Evolutionary conservation across 37 sponge, comb jelly and placozoan species (phyloP), one percentile per base, ranked within the genome.

Genomic region (Hormiphora californensis): DNA sequence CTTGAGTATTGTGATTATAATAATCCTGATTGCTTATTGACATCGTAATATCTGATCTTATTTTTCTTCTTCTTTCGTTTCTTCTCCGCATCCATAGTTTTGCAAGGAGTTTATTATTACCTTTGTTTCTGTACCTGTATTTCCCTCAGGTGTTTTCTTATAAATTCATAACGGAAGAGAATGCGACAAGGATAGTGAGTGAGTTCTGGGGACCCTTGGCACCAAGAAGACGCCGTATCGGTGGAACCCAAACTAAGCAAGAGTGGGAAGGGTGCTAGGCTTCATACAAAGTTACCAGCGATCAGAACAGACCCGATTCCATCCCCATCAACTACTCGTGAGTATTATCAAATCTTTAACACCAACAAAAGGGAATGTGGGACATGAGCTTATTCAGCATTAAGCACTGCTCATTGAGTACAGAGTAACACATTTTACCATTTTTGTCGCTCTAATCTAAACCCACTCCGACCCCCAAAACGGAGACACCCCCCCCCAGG

Each of bases 131-230:
- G n/a, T n/a, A n/a, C n/a, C n/a, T n/a, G n/a, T n/a, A n/a, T n/a
- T n/a, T n/a, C 32, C 28, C 35, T 31, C 67, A 65, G 67, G 67
- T 65, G 36, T 65, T 34, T 19, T 31, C 67, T 1, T 65, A 36
- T 34, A 65, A 65, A 38, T 65, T 65, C 28, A 65, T 65, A 27
- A 65, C 67, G 1, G 67, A 65, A 31, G 67, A 65, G 67, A 65
- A 65, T 17, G 67, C 67, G 7, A 38, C 32, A 9, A 28, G 7
- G 37, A 33, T 34, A 65, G 67, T 65, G 3, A 8, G 35, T 15
- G 21, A 15, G 67, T 65, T 65, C n/a, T 34, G 67, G 67, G 35
- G 67, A 65, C 28, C 67, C 67, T 19, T 65, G 67, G 67, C 38
- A 34, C 2, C 38, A 65, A 7, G 4, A 17, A 15, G 15, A 2